Evolutionary conservation across 1,140 invertebrate species (phyloP).

Genomic region (Chrysopa pallens): DNA sequence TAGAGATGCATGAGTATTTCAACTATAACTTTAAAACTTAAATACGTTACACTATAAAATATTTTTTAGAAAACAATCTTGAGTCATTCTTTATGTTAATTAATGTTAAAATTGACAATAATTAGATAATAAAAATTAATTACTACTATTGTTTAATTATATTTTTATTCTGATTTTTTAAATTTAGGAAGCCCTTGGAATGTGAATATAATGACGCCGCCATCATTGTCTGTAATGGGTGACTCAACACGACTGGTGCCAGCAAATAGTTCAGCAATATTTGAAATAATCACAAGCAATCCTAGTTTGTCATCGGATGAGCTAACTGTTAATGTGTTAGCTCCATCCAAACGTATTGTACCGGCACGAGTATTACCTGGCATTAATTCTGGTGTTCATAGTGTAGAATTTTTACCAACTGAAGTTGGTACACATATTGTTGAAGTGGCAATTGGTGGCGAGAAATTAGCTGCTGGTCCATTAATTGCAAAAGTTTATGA

Average conservation of each 20-base stretch:
- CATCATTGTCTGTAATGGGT: slow-evolving; percentile 53
- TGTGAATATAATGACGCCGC: slow-evolving; percentile 60
- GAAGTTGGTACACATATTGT: slow-evolving; percentile 85
- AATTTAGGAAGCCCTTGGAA: slow-evolving; percentile 74
- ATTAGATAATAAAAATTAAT: neutral
- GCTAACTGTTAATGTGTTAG: slow-evolving; percentile 35
- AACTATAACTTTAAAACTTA: no score
- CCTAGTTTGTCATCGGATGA: slow-evolving; percentile 20
- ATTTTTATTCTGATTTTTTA: slow-evolving; percentile 6
- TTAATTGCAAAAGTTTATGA: slow-evolving; percentile 87
- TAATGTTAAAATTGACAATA: neutral
- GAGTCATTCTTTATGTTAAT: no score
- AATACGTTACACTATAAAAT: no score
- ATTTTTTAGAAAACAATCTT: no score
- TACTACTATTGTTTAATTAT: neutral
- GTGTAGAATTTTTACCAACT: slow-evolving; percentile 75
- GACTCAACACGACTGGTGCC: slow-evolving; percentile 76
- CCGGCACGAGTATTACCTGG: slow-evolving; percentile 51
- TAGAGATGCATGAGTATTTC: no score
- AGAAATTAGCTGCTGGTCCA: slow-evolving; percentile 69
- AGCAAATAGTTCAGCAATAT: slow-evolving; percentile 64
- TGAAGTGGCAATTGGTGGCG: slow-evolving; percentile 69
- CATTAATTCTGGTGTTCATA: slow-evolving; percentile 57
- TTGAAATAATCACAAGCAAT: slow-evolving; percentile 61
- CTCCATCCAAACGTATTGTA: slow-evolving; percentile 50